A percentile compares a stretch with the other conserved stretches of the same genome.
Conservation (phyloP, 2,888 invertebrate genomes). For the Polyommatus iphigenia region DNA sequence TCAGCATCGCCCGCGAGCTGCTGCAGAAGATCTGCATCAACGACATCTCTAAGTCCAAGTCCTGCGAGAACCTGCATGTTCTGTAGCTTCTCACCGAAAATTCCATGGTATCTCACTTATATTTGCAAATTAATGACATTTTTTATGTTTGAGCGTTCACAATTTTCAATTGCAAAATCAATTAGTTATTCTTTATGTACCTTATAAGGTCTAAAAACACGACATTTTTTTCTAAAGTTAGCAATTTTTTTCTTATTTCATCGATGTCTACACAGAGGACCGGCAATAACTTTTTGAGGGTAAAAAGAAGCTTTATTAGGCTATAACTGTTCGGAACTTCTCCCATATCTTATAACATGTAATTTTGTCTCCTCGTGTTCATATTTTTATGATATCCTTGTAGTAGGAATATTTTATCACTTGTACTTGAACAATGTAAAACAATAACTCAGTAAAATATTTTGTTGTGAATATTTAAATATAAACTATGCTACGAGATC, state of each 20-base stretch:
- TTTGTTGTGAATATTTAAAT: not conserved
- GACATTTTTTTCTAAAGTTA: not conserved
- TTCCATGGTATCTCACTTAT: constrained; percentile 29
- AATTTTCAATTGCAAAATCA: not conserved
- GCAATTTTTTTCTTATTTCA: not conserved
- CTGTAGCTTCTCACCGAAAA: constrained; percentile 67
- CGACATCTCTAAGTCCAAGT: constrained; percentile 91
- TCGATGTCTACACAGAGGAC: not conserved
- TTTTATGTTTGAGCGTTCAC: not conserved
- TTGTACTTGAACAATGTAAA: not conserved
- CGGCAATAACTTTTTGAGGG: constrained; percentile 25
- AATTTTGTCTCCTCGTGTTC: constrained; percentile 13
- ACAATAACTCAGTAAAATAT: not conserved
- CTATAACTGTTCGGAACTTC: constrained; percentile 22
- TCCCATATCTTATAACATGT: not conserved
- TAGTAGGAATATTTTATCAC: not conserved
- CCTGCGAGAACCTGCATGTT: constrained; percentile 92
- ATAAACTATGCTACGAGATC: not conserved
- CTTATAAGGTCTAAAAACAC: not conserved
- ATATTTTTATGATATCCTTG: not conserved
- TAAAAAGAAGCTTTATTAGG: constrained; percentile 34
- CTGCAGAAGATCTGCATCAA: constrained; percentile 92
- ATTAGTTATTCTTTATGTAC: not conserved
- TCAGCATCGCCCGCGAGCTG: constrained; percentile 90
- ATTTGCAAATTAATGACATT: not conserved